Percentiles rank a stretch among this genome's conserved stretches.
These are phyloP conservation scores for Onchidella celtica DNA, from an alignment of 2,888 invertebrate genomes.

Conservation along the genomic window DNA sequence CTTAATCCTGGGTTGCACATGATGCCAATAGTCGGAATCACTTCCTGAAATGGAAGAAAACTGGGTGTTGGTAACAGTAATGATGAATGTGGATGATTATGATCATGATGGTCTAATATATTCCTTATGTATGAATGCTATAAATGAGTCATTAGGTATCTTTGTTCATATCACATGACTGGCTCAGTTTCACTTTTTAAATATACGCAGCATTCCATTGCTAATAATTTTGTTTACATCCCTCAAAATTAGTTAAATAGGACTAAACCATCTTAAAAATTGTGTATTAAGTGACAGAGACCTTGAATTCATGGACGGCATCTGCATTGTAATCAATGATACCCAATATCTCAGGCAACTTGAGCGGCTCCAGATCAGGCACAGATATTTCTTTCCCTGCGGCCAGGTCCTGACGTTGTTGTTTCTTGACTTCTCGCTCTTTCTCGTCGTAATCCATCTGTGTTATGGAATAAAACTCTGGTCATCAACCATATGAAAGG, in stretches of 20 bases:
- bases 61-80: too few species aligned
- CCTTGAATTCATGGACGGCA: slow-evolving; percentile 42
- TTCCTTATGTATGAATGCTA: too few species aligned
- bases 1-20: slow-evolving; percentile 93
- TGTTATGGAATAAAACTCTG: background rate
- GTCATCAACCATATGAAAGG: too few species aligned
- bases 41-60: slow-evolving; percentile 25
- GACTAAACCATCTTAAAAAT: too few species aligned
- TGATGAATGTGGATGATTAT: too few species aligned
- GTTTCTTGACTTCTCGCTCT: slow-evolving; percentile 79
- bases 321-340: slow-evolving; percentile 28
- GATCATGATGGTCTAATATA: too few species aligned
- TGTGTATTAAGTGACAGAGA: too few species aligned
- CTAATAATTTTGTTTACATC: too few species aligned
- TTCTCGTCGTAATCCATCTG: slow-evolving; percentile 76
- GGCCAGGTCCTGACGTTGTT: slow-evolving; percentile 82
- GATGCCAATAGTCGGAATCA: slow-evolving; percentile 89
- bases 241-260: too few species aligned
- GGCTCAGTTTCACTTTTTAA: background rate
- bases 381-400: slow-evolving; percentile 79
- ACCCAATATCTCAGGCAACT: slow-evolving; percentile 41
- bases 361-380: slow-evolving; percentile 76
- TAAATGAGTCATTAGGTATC: too few species aligned
- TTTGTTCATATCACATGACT: too few species aligned
- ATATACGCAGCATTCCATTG: too few species aligned